phyloP scores from a whole-genome alignment of 1,140 invertebrate species.

The Pteromalus puparum region DNA sequence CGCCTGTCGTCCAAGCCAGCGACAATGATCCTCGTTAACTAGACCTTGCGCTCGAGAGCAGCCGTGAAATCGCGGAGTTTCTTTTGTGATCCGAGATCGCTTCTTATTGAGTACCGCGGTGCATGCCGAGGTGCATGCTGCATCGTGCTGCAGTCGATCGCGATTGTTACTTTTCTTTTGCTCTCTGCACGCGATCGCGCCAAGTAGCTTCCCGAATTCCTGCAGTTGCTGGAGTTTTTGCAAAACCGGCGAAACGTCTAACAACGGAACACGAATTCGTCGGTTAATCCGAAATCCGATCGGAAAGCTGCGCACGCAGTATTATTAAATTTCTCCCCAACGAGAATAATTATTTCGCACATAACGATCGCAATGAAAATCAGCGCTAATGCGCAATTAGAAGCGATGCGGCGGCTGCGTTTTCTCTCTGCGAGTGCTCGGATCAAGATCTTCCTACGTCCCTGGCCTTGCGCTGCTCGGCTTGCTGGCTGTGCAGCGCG shows the following conservation, averaged over 20 bases:
- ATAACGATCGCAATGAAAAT: constrained; percentile 35
- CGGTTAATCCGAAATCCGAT: not conserved
- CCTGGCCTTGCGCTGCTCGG: too few relatives aligned
- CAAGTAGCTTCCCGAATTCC: too few relatives aligned
- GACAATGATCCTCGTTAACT: constrained; percentile 39
- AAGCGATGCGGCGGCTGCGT: not conserved
- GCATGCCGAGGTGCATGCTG: too few relatives aligned
- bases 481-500: not conserved
- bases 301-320: too few relatives aligned
- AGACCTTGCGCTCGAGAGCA: constrained; percentile 34
- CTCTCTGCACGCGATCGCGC: too few relatives aligned
- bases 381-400: constrained; percentile 27
- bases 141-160: too few relatives aligned
- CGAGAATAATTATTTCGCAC: too few relatives aligned
- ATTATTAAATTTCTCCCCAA: constrained; percentile 46
- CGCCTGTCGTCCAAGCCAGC: constrained; percentile 9
- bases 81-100: not conserved
- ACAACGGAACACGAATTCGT: too few relatives aligned
- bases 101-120: too few relatives aligned
- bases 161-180: not conserved
- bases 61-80: constrained; percentile 33
- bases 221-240: too few relatives aligned
- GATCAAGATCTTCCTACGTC: constrained; percentile 49
- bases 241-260: too few relatives aligned
- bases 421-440: constrained; percentile 33